These are phyloP conservation scores for Anarrhichthys ocellatus DNA, from an alignment of 2,113 vertebrate genomes.

Conservation along the genomic window DNA sequence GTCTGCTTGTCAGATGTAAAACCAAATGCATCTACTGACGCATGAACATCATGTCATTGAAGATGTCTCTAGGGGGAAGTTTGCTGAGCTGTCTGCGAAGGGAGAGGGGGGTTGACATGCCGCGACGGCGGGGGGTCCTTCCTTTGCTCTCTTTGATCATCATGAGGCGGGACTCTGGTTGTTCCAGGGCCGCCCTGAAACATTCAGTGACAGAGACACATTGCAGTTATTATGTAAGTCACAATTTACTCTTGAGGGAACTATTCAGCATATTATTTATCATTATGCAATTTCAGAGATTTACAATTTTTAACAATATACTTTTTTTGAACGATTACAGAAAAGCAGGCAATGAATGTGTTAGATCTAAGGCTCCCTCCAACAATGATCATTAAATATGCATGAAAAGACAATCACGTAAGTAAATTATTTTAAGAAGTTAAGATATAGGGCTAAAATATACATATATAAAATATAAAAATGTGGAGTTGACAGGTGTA, in stretches of 20 bases:
- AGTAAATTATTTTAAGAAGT: not conserved
- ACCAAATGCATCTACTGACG: constrained; percentile 56
- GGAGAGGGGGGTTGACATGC: not conserved
- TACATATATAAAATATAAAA: not conserved
- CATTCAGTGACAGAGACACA: not conserved
- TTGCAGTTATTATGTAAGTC: not conserved
- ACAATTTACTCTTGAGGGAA: not conserved
- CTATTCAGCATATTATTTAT: not conserved
- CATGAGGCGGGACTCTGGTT: constrained; percentile 40
- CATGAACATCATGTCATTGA: constrained; percentile 64
- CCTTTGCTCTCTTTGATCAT: constrained; percentile 29
- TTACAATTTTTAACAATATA: not conserved
- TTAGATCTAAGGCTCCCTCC: not conserved
- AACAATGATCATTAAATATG: not conserved
- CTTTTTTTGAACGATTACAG: not conserved
- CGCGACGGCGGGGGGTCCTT: not conserved
- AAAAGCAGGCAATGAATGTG: not conserved
- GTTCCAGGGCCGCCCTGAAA: constrained; percentile 61
- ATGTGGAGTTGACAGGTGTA: not conserved
- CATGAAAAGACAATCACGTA: not conserved
- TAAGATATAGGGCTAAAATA: not conserved
- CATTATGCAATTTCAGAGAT: not conserved
- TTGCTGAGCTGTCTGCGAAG: constrained; percentile 14
- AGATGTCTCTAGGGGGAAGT: constrained; percentile 39
- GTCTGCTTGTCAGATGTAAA: not conserved